phyloP scores from a whole-genome alignment of 1,140 invertebrate genomes.

The Phenacoccus solenopsis region DNA sequence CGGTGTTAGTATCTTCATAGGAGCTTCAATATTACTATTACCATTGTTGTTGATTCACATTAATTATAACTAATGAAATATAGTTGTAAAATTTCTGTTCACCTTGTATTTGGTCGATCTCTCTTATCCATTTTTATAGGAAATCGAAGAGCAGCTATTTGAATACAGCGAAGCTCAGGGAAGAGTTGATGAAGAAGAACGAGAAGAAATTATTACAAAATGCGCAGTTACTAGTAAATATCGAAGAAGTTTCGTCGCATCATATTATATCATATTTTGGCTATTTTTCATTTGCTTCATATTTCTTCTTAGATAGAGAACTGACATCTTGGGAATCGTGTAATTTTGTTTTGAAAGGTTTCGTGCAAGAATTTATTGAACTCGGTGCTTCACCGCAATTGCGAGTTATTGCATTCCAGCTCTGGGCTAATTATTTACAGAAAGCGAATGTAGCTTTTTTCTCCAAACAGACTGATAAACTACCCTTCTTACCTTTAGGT shows the following conservation, averaged over 20 bases:
- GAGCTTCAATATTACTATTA: too few relatives aligned
- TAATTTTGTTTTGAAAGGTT: background rate
- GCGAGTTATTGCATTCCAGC: background rate
- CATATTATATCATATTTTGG: too few relatives aligned
- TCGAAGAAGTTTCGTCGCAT: too few relatives aligned
- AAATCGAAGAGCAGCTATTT: background rate
- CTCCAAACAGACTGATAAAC: background rate
- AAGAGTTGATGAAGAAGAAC: background rate
- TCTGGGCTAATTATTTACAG: slow-evolving; percentile 10
- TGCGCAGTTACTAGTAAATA: too few relatives aligned
- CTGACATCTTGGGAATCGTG: slow-evolving; percentile 11
- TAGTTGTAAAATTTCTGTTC: too few relatives aligned
- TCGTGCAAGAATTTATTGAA: slow-evolving; percentile 3
- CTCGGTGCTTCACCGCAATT: background rate
- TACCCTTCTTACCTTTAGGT: background rate
- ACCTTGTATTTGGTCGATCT: background rate
- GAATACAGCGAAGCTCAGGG: background rate
- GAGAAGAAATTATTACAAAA: background rate
- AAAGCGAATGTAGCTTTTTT: background rate
- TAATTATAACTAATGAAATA: too few relatives aligned
- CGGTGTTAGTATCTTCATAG: too few relatives aligned
- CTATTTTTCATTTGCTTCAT: background rate
- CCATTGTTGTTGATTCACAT: too few relatives aligned
- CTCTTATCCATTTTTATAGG: background rate
- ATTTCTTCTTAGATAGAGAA: background rate